Percentiles rank a stretch among this genome's conserved stretches.
Conservation (phyloP, 2,113 vertebrate genomes). For the Mus spicilegus region DNA sequence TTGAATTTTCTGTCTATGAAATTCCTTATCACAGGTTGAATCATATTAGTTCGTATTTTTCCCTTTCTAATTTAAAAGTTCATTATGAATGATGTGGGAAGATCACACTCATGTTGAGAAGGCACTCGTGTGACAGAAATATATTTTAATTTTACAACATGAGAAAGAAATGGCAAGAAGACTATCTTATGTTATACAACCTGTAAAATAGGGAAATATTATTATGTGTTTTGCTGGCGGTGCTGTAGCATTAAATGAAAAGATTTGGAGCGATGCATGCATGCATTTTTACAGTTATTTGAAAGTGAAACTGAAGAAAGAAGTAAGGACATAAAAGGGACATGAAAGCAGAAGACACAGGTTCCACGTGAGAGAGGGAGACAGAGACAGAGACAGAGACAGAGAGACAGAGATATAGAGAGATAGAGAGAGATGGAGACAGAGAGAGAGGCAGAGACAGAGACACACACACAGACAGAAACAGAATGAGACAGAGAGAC, state of each 20-base stretch:
- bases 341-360: neutral
- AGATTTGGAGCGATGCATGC: constrained; percentile 22
- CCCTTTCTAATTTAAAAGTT: constrained; percentile 46
- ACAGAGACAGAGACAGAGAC: neutral
- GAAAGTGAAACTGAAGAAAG: neutral
- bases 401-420: neutral
- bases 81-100: constrained; percentile 10
- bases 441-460: neutral
- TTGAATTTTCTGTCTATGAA: constrained; percentile 74
- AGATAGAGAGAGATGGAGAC: neutral
- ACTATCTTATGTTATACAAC: neutral
- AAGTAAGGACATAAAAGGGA: neutral
- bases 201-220: constrained; percentile 57
- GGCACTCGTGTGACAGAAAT: constrained; percentile 1
- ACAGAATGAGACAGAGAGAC: neutral
- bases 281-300: constrained; percentile 24
- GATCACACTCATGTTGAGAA: constrained; percentile 48
- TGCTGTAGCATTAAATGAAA: constrained; percentile 46
- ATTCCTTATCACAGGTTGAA: constrained; percentile 17
- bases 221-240: constrained; percentile 49
- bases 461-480: neutral
- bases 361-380: neutral
- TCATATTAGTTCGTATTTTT: constrained; percentile 32
- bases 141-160: constrained; percentile 38
- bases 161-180: neutral